Base-by-base conservation (phyloP, 2,888 invertebrate species). In the Drosophila anomalata region DNA sequence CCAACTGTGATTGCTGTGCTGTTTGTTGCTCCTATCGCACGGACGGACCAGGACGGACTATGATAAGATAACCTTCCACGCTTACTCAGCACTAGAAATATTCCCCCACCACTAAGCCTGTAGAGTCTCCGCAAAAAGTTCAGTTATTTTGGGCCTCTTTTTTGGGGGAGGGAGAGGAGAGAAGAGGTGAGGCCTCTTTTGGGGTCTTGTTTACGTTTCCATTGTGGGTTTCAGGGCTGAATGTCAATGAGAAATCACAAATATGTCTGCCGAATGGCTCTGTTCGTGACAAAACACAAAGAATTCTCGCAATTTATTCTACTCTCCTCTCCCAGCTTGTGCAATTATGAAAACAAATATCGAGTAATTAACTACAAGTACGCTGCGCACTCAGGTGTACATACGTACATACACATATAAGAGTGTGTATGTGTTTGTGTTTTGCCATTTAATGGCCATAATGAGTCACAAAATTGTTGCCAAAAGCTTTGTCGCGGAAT, bases 191-290 rank as follows among this genome's bases (percentile, higher is more conserved):
- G 26, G 56, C 56, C 48, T 66, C 47, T 36, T 24, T 46, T 36
- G 14, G 26, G 36, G 33, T 36, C 22, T 41, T 57, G 39, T 46
- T 39, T 44, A 42, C 52, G 52, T n/a, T 59, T 51, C 47, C 52
- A 71, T 71, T 75, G 54, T 80, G 60, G 47, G 54, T 20, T 63
- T 75, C 58, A 58, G 70, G 75, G 57, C 62, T 77, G 73, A 82
- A 62, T 78, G 55, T 66, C 72, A 82, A 63, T 82, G 77, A 65
- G 79, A 79, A 85, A 85, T 73, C 80, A 58, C 59, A 65, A 66
- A 17, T 17, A 42, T 42, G 39, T 22, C 2, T 22, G 2, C 2
- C 22, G 22, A 22, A 14, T 29, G 33, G 56, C 44, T 14, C 41
- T 47, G 24, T 51, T 70, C 59, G 74, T 77, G 80, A 66, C 79